Evolutionary conservation across 2,888 invertebrate species (phyloP).

Genomic region (Nomada ferruginata): DNA sequence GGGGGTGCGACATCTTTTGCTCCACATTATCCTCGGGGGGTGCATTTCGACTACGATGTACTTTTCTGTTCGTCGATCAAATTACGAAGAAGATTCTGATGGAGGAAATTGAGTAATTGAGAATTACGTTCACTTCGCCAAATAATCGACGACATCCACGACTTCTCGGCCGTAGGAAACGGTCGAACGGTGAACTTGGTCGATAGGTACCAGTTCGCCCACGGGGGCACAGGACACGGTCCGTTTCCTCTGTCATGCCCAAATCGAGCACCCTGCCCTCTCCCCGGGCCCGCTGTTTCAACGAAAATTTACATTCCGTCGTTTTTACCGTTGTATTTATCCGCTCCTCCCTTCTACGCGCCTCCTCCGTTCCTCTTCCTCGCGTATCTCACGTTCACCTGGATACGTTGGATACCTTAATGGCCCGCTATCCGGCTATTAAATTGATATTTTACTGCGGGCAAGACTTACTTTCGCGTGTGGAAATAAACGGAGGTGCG

Average conservation of each 20-base stretch:
- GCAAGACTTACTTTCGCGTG: background rate
- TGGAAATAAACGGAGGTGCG: no score
- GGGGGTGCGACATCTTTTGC: background rate
- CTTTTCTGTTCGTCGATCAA: no score
- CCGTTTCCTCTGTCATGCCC: conserved; percentile 45
- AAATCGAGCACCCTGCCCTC: conserved; percentile 56
- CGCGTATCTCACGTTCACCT: background rate
- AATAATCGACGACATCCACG: background rate
- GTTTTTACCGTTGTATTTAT: conserved; percentile 38
- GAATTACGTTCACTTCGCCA: background rate
- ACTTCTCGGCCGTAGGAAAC: background rate
- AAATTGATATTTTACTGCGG: conserved; percentile 35
- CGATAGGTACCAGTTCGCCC: conserved; percentile 67
- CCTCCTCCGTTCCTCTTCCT: background rate
- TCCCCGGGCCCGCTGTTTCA: background rate
- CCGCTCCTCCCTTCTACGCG: background rate
- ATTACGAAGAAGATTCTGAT: no score
- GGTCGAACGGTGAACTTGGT: conserved; percentile 46
- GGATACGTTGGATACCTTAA: conserved; percentile 13
- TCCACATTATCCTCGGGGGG: background rate
- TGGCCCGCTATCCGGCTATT: conserved; percentile 34
- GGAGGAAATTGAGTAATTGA: no score
- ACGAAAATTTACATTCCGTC: conserved; percentile 40
- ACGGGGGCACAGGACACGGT: conserved; percentile 30
- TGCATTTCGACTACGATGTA: no score